These are phyloP conservation scores for Vanessa cardui DNA, from an alignment of 2,888 invertebrate species.

Conservation along the genomic window DNA sequence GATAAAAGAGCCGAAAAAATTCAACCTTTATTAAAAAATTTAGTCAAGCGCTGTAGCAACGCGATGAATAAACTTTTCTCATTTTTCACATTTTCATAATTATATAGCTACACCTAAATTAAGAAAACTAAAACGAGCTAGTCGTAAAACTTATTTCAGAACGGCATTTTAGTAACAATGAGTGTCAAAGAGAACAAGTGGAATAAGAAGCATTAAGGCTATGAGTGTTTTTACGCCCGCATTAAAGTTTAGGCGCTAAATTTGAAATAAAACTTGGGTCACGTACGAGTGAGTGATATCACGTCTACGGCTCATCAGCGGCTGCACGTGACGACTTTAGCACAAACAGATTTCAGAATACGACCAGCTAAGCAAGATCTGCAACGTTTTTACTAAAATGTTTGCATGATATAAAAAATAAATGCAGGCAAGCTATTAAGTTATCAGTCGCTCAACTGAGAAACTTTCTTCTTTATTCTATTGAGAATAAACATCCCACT, in stretches of 20 bases:
- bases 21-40: slow-evolving; percentile 68
- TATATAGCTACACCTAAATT: slow-evolving; percentile 56
- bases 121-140: slow-evolving; percentile 46
- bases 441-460: too few species aligned
- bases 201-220: slow-evolving; percentile 39
- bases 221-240: slow-evolving; percentile 43
- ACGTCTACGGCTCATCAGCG: slow-evolving; percentile 81
- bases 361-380: slow-evolving; percentile 60
- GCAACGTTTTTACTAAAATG: slow-evolving; percentile 38
- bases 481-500: too few species aligned
- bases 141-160: slow-evolving; percentile 10
- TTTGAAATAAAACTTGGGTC: slow-evolving; percentile 69
- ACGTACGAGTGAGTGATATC: slow-evolving; percentile 81
- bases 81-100: slow-evolving; percentile 74
- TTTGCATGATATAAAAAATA: not conserved
- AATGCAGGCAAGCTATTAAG: not conserved
- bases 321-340: slow-evolving; percentile 81
- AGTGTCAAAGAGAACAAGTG: slow-evolving; percentile 19
- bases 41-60: slow-evolving; percentile 57
- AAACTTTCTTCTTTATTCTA: not conserved
- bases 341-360: slow-evolving; percentile 79
- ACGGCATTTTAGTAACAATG: slow-evolving; percentile 15
- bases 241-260: slow-evolving; percentile 62
- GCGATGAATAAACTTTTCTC: slow-evolving; percentile 66
- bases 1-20: slow-evolving; percentile 55